Evolutionary conservation across 2,113 vertebrate species (phyloP).

Genomic region (Phylloscopus trochilus): DNA sequence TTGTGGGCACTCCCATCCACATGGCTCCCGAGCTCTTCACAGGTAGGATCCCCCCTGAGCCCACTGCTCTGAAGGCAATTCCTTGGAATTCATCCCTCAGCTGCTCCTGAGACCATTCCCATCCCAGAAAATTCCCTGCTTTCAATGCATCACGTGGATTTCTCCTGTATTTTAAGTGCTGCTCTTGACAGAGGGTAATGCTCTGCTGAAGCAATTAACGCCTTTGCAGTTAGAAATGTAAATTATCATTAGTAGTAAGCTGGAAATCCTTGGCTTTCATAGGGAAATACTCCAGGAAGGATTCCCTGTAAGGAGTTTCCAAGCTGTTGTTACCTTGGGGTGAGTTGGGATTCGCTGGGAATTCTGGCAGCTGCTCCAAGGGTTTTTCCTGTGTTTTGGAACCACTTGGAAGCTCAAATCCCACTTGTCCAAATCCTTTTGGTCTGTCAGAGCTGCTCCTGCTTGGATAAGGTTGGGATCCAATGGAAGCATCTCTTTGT

Average conservation of each 20-base stretch:
- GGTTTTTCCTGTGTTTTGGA: background rate
- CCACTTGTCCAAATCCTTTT: background rate
- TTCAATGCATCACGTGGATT: accelerated
- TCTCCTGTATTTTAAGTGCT: background rate
- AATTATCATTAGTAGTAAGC: background rate
- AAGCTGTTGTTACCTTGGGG: background rate
- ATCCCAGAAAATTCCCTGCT: background rate
- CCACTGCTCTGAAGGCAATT: background rate
- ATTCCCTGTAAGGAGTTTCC: background rate
- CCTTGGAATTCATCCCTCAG: background rate
- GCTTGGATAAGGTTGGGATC: background rate
- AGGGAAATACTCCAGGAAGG: background rate
- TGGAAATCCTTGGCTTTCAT: background rate
- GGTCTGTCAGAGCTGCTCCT: background rate
- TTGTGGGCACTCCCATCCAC: conserved; percentile 97
- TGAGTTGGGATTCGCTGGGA: background rate
- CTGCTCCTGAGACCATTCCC: background rate
- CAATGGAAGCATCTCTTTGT: background rate
- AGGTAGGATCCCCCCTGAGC: conserved; percentile 70
- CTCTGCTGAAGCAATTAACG: background rate
- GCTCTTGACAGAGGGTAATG: background rate
- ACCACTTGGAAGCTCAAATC: background rate
- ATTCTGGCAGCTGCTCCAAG: background rate
- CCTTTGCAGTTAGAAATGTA: background rate
- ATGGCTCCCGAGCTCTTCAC: conserved; percentile 99